A percentile compares a stretch with the other conserved stretches of the same genome.
Evolutionary conservation across 2,888 invertebrate species (phyloP).

Genomic region (Eristalinus sepulchralis): DNA sequence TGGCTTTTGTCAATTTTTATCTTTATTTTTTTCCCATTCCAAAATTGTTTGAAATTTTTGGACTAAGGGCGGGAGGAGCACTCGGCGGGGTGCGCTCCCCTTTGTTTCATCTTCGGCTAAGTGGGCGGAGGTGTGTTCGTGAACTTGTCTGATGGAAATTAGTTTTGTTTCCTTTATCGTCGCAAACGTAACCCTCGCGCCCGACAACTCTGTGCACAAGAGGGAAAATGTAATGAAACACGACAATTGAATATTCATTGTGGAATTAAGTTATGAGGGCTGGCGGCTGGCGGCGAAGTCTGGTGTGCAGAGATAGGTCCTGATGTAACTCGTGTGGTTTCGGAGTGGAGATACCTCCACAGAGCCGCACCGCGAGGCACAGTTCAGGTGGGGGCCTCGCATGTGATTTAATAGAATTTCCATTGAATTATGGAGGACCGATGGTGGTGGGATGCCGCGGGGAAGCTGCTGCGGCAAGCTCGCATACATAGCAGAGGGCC

Average conservation of each 20-base stretch:
- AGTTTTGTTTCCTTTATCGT: constrained; percentile 52
- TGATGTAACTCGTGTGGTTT: background rate
- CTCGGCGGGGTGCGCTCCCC: background rate
- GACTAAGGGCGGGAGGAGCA: background rate
- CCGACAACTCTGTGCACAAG: background rate
- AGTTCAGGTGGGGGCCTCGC: constrained; percentile 7
- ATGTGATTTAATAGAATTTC: constrained; percentile 33
- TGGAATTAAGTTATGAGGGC: constrained; percentile 40
- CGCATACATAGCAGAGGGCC: background rate
- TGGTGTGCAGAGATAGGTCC: too few relatives aligned
- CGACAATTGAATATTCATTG: constrained; percentile 65
- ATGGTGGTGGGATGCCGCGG: background rate
- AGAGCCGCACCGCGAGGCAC: background rate
- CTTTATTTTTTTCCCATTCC: background rate
- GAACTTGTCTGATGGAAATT: constrained; percentile 55
- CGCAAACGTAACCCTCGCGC: background rate
- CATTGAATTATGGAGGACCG: constrained; percentile 12
- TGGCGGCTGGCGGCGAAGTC: background rate
- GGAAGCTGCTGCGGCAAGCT: background rate
- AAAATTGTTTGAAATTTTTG: constrained; percentile 24
- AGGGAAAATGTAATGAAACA: constrained; percentile 39
- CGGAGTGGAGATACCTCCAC: background rate
- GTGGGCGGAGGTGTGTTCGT: constrained; percentile 6
- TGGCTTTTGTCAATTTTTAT: constrained; percentile 3
- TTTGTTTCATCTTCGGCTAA: constrained; percentile 9